Base-by-base conservation (phyloP, 1,140 invertebrate species). In the Macrobrachium rosenbergii region DNA sequence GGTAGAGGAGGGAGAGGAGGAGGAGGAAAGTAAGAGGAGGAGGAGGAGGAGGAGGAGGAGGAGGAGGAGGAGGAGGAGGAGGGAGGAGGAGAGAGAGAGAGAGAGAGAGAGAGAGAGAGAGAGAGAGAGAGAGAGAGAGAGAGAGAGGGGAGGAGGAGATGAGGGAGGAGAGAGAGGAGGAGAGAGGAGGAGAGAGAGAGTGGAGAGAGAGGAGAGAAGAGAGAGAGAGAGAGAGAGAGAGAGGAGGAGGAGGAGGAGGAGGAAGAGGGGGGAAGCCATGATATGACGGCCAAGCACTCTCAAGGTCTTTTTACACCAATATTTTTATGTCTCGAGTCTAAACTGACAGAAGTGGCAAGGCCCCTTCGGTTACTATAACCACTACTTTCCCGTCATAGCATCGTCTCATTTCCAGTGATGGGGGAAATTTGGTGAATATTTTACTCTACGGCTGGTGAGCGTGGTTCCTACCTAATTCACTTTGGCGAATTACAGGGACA, bases 41-140 rank as follows among this genome's bases (percentile, higher is more conserved):
- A 67, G 64, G 64, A 67, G 64, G 28, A 23, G 28, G 64, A 67
- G 64, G 28, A 23, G 28, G 64, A 67, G 64, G 28, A 23, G 28
- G 64, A 67, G 64, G 28, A 12, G 14, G 64, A 14, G 12, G 14
- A 12, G 2, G 64, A 67, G 23, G 19, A 17, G 63, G 19, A n/a
- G 19, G 63, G 19, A 67, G 23, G 63, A 67, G 19, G 64, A 67
- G 64, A 67, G 64, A 67, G 64, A 67, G 64, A 67, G 64, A 67
- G 64, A 67, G 64, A 67, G 64, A 67, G 64, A 67, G 64, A 67
- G 64, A 67, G 64, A 67, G 64, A 67, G 64, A 67, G 64, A 67
- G 64, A 67, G 64, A 67, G 64, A 67, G 64, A n/a, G 63, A n/a
- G 63, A n/a, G 63, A n/a, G 63, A n/a, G 63, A n/a, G 63, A n/a